Conservation (phyloP, 2,888 invertebrate genomes). For the Agrotis segetum region DNA sequence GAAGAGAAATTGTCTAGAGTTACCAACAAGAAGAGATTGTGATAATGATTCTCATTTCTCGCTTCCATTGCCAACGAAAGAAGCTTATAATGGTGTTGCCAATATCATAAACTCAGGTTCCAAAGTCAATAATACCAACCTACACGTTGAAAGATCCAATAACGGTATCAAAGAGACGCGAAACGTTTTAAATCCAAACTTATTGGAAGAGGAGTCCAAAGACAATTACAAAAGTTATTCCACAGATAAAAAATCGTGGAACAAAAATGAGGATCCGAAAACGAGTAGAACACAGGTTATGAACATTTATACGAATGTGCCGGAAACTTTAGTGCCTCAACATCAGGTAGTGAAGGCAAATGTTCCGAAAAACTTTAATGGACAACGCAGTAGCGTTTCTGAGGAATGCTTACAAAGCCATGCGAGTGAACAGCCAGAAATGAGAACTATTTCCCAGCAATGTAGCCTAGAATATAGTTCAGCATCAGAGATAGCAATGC, state of each 20-base stretch:
- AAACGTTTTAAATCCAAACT: slow-evolving; percentile 92
- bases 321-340: slow-evolving; percentile 91
- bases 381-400: slow-evolving; percentile 84
- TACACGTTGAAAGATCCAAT: slow-evolving; percentile 92
- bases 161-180: slow-evolving; percentile 91
- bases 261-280: slow-evolving; percentile 82
- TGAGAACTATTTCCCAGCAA: slow-evolving; percentile 93
- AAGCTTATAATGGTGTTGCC: slow-evolving; percentile 89
- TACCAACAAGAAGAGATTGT: slow-evolving; percentile 91
- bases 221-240: slow-evolving; percentile 88
- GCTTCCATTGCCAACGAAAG: slow-evolving; percentile 86
- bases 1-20: slow-evolving; percentile 94
- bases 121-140: slow-evolving; percentile 95
- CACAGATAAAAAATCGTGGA: slow-evolving; percentile 83
- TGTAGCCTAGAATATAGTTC: slow-evolving; percentile 94
- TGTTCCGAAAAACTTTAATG: slow-evolving; percentile 77
- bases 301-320: slow-evolving; percentile 92
- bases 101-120: slow-evolving; percentile 93
- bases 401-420: slow-evolving; percentile 87
- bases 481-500: slow-evolving; percentile 89
- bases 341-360: slow-evolving; percentile 89
- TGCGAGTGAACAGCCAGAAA: slow-evolving; percentile 84
- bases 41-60: slow-evolving; percentile 89
- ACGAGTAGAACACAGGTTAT: slow-evolving; percentile 84
- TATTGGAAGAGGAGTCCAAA: slow-evolving; percentile 92